Evolutionary conservation across 1,140 invertebrate species (phyloP).

Genomic region (Globodera ellingtonae): DNA sequence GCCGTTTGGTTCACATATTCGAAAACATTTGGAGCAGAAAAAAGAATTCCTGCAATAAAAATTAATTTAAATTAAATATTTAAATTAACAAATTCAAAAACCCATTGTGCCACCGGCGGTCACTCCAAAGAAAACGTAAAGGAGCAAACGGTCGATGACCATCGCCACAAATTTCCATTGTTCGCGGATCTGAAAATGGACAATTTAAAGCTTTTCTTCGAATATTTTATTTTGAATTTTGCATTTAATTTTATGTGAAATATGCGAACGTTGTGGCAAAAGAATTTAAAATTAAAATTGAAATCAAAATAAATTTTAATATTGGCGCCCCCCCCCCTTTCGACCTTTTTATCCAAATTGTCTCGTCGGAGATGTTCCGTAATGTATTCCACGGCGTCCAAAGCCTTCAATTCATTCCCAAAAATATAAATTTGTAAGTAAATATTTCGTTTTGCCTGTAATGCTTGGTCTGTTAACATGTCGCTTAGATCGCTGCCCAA

Average conservation of each 20-base stretch:
- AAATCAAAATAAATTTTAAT: no score
- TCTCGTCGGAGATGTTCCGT: constrained; percentile 62
- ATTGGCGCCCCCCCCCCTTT: constrained; percentile 28
- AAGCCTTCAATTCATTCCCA: neutral
- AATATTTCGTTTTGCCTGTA: neutral
- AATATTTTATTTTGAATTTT: no score
- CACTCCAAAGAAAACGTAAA: constrained; percentile 71
- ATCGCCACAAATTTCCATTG: constrained; percentile 81
- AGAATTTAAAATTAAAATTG: no score
- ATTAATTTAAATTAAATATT: no score
- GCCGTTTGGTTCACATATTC: constrained; percentile 22
- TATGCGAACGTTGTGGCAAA: no score
- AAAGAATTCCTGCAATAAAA: constrained; percentile 2
- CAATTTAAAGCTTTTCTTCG: no score
- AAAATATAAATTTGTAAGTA: no score
- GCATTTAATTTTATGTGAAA: no score
- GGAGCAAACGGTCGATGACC: constrained; percentile 88
- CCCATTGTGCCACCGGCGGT: no score
- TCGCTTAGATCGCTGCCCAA: constrained; percentile 13
- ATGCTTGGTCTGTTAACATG: constrained; percentile 18
- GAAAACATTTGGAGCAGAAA: constrained; percentile 20
- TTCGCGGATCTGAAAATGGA: constrained; percentile 37
- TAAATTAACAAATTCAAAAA: no score
- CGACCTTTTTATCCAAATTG: constrained; percentile 61
- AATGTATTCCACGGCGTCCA: constrained; percentile 63